These are phyloP conservation scores for Carterocephalus palaemon DNA, from an alignment of 2,888 invertebrate genomes.

Conservation along the genomic window DNA sequence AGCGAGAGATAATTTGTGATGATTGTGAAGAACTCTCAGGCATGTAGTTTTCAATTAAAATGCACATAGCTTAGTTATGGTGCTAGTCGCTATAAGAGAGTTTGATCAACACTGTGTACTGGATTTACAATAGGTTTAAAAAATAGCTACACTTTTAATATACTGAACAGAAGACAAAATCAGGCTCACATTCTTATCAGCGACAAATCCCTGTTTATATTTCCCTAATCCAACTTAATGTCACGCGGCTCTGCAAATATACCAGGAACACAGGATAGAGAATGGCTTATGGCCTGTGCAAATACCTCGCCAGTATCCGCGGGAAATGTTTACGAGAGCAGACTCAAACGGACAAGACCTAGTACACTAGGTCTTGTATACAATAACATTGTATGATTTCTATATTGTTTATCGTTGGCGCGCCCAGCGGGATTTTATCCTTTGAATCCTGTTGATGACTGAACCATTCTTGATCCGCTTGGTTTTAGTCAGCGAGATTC, in stretches of 20 bases:
- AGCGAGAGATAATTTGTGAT: too few species aligned
- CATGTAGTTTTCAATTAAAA: too few species aligned
- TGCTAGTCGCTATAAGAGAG: too few species aligned
- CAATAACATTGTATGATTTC: constrained; percentile 16
- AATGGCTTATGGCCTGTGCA: constrained; percentile 19
- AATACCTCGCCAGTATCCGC: constrained; percentile 17
- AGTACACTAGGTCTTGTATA: too few species aligned
- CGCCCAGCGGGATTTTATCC: not conserved
- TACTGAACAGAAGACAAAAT: too few species aligned
- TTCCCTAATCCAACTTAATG: constrained; percentile 15
- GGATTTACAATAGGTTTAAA: too few species aligned
- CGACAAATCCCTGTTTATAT: constrained; percentile 8
- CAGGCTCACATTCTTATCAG: not conserved
- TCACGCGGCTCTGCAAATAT: constrained; percentile 12
- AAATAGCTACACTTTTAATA: too few species aligned
- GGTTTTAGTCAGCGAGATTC: too few species aligned
- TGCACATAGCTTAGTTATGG: too few species aligned
- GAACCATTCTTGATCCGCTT: too few species aligned
- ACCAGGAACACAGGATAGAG: constrained; percentile 19
- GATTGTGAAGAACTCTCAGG: too few species aligned
- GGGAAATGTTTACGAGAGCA: constrained; percentile 19
- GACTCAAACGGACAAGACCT: constrained; percentile 11
- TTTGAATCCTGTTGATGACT: constrained; percentile 6
- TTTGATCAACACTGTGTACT: too few species aligned
- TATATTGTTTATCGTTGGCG: constrained; percentile 6